Base-by-base conservation (phyloP, 92 coral and sea anemone genomes). In the Scolanthus callimorphus region DNA sequence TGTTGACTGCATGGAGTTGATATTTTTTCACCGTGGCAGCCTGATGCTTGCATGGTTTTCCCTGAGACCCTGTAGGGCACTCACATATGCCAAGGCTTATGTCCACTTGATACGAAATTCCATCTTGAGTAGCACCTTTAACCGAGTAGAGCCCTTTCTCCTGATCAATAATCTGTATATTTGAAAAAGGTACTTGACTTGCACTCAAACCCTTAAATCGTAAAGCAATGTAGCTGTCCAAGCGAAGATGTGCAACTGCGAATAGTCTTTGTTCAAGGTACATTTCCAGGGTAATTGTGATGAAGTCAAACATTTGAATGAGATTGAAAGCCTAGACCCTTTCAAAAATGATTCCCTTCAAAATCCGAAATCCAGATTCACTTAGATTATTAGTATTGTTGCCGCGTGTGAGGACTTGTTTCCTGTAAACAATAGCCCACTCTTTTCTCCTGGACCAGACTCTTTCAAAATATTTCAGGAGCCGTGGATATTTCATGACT, bases 311-410 rank as follows among this genome's bases (percentile, higher is more conserved):
- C 17, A 76, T 25, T 24, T 76, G 62, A 2, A 60, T 19, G 17
- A 68, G 51, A 37, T 76, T 76, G 31, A 51, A 68, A 8, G 77
- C 83, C 8, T 67, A 13, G 20, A 59, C 65, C 22, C 65, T 11
- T 9, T 44, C 59, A 4, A 83, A 34, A 59, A 77, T 64, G 4
- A 60, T 69, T 51, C 77, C 57, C 53, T 77, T 83, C 29, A 77
- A 77, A 10, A 65, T 61, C 39, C 57, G 59, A 25, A 83, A 71
- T 60, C 70, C 51, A 1, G 90, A 77, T 31, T 83, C 85, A 6
- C 73, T 77, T 67, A 70, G 71, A 50, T 77, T 77, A 51, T 83
- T 83, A 20, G 85, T 83, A 27, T 83, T 77, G 45, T 83, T 83
- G n/a, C 90, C 90, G 20, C 77, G 51, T 60, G 80, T 77, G 49